Evolutionary conservation across 2,888 invertebrate genomes (phyloP).

Genomic region (Machimus atricapillus): DNA sequence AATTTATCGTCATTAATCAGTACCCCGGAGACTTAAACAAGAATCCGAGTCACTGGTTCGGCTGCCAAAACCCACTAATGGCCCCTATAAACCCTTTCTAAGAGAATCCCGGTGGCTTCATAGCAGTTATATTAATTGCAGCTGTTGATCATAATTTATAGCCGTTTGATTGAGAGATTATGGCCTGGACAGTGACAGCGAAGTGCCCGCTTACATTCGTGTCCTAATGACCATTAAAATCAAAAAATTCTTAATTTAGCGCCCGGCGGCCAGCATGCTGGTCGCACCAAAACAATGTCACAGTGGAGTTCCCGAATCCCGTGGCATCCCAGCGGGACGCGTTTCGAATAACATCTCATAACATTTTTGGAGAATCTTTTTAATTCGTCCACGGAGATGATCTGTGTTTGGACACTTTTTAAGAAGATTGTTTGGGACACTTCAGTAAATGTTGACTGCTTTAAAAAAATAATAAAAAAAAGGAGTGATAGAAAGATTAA

Average conservation of each 20-base stretch:
- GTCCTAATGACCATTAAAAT: background rate
- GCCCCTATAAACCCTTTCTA: constrained; percentile 16
- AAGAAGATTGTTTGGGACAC: background rate
- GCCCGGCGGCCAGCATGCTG: background rate
- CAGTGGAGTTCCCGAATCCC: background rate
- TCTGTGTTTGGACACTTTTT: background rate
- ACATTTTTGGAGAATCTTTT: background rate
- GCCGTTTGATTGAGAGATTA: constrained; percentile 42
- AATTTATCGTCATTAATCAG: constrained; percentile 28
- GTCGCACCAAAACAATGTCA: background rate
- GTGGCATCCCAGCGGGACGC: background rate
- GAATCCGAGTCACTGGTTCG: background rate
- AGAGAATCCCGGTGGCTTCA: background rate
- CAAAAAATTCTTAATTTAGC: background rate
- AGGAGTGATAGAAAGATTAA: constrained; percentile 3
- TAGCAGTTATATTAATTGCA: constrained; percentile 31
- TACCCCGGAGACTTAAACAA: background rate
- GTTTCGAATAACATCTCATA: background rate
- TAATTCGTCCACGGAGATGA: background rate
- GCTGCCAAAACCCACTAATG: constrained; percentile 22
- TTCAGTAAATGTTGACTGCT: background rate
- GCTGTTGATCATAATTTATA: constrained; percentile 42
- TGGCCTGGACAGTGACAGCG: constrained; percentile 5
- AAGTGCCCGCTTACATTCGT: background rate
- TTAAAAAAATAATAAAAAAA: background rate